Evolutionary conservation across 2,797 vertebrate genomes (phyloP).

Genomic region (Triplophysa yarkandensis): DNA sequence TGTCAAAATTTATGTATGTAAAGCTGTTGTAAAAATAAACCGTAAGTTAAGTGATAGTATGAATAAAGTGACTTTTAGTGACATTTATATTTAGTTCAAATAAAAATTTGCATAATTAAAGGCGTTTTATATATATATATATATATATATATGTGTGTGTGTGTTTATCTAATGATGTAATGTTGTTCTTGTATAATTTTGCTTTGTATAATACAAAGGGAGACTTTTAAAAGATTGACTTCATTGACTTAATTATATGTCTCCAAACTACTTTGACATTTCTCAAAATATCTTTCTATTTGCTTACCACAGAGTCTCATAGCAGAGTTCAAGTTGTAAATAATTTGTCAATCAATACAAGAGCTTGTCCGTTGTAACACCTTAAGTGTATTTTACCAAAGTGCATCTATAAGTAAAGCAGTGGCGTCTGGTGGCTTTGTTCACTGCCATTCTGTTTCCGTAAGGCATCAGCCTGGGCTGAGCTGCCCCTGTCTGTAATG

Average conservation of each 20-base stretch:
- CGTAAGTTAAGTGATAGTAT: background rate
- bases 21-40: background rate
- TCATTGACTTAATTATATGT: too few relatives aligned
- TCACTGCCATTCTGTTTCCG: slow-evolving; percentile 1
- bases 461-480: slow-evolving; percentile 59
- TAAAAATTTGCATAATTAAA: too few relatives aligned
- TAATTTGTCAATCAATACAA: background rate
- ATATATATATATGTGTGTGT: too few relatives aligned
- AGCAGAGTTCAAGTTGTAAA: too few relatives aligned
- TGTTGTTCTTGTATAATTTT: background rate
- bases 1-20: too few relatives aligned
- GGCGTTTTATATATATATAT: too few relatives aligned
- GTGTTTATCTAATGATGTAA: too few relatives aligned
- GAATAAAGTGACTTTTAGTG: background rate
- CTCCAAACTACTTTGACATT: too few relatives aligned
- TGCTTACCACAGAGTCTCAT: too few relatives aligned
- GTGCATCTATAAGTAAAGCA: slow-evolving; percentile 28
- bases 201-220: too few relatives aligned
- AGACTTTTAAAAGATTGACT: too few relatives aligned
- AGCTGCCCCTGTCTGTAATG: slow-evolving; percentile 72
- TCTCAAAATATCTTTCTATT: too few relatives aligned
- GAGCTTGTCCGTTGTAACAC: slow-evolving; percentile 12
- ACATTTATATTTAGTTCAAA: background rate
- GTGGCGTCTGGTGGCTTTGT: background rate
- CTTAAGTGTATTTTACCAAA: background rate